phyloP scores from a whole-genome alignment of 2,797 vertebrate genomes.

The Bovichtus diacanthus region DNA sequence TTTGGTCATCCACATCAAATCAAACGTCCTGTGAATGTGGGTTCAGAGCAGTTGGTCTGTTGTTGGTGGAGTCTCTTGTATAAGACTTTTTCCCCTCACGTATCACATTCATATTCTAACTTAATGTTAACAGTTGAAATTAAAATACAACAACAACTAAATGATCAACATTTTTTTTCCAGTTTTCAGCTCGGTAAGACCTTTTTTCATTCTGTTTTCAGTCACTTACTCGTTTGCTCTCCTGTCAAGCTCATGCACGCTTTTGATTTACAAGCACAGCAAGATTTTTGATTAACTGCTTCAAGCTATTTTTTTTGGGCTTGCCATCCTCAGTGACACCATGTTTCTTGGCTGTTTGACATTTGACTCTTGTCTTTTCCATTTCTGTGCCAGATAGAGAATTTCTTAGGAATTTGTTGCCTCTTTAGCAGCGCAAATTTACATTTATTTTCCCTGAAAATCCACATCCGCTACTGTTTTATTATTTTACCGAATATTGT shows the following conservation, averaged over 20 bases:
- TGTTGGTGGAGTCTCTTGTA: not conserved
- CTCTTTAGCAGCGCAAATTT: not conserved
- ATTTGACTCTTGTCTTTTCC: not conserved
- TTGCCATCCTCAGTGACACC: not conserved
- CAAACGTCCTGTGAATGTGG: constrained; percentile 19
- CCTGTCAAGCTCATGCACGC: not conserved
- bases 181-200: not conserved
- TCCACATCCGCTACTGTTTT: not conserved
- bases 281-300: not conserved
- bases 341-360: not conserved
- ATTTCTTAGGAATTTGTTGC: not conserved
- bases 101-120: not conserved
- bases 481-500: too few relatives aligned
- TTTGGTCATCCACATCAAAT: constrained; percentile 47
- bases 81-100: not conserved
- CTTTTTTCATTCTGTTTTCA: not conserved
- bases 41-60: constrained; percentile 15
- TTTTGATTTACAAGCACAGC: not conserved
- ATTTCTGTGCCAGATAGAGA: constrained; percentile 9
- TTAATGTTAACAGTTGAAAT: not conserved
- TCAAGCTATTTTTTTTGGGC: not conserved
- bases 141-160: not conserved
- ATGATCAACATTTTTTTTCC: not conserved
- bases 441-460: not conserved
- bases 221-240: not conserved